phyloP scores from a whole-genome alignment of 1,140 invertebrate species.

The Drosophila tsacasi region DNA sequence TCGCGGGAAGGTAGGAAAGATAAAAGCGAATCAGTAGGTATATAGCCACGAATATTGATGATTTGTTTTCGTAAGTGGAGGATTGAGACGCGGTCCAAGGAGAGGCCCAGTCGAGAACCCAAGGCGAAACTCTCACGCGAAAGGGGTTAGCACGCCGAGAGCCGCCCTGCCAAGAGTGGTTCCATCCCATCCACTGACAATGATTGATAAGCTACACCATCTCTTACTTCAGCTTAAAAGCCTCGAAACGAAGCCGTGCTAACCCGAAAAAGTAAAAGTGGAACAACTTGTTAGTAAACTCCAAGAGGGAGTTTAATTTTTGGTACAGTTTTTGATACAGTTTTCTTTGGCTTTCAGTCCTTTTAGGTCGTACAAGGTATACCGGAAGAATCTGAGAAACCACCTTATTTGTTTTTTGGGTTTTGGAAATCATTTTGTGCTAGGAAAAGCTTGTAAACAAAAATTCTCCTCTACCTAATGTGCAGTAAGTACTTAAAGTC shows the following conservation, averaged over 20 bases:
- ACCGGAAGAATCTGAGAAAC: background rate
- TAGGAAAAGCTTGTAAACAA: background rate
- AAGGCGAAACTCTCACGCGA: slow-evolving; percentile 54
- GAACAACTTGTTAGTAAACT: slow-evolving; percentile 52
- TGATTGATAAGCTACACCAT: slow-evolving; percentile 81
- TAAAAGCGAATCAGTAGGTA: slow-evolving; percentile 61
- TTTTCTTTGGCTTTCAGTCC: slow-evolving; percentile 14
- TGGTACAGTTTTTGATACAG: slow-evolving; percentile 47
- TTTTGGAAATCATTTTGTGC: background rate
- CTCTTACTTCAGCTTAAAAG: slow-evolving; percentile 74
- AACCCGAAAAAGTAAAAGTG: slow-evolving; percentile 75
- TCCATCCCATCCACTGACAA: slow-evolving; percentile 66
- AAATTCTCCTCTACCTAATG: no score
- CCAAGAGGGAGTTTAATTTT: slow-evolving; percentile 26
- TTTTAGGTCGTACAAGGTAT: background rate
- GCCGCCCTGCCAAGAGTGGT: slow-evolving; percentile 63
- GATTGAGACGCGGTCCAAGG: slow-evolving; percentile 5
- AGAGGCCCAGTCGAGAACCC: slow-evolving; percentile 25
- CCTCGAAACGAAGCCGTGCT: slow-evolving; percentile 42
- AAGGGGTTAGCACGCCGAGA: slow-evolving; percentile 64
- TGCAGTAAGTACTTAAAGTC: background rate
- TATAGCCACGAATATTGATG: slow-evolving; percentile 64
- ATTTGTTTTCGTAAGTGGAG: slow-evolving; percentile 61
- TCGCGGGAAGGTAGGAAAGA: slow-evolving; percentile 44
- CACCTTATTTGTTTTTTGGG: background rate